A percentile compares a stretch with the other conserved stretches of the same genome.
Conservation (phyloP, 1,140 invertebrate species). For the Sitodiplosis mosellana region DNA sequence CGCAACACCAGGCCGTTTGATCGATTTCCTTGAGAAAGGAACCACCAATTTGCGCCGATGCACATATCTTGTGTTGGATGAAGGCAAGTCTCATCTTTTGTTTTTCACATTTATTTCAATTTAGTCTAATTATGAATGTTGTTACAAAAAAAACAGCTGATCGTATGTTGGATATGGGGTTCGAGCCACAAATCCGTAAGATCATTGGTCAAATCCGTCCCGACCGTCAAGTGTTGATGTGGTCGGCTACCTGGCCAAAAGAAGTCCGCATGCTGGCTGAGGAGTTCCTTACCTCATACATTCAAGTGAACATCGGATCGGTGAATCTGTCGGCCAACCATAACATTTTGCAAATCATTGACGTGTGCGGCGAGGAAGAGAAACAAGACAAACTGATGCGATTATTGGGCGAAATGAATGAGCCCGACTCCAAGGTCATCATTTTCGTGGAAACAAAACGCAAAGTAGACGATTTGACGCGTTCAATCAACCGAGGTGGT, state of each 20-base stretch:
- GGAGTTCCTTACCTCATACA: conserved; percentile 78
- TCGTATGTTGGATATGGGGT: conserved; percentile 98
- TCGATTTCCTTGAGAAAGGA: conserved; percentile 85
- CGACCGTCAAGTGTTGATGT: conserved; percentile 92
- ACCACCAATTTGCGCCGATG: conserved; percentile 76
- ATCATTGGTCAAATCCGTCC: conserved; percentile 91
- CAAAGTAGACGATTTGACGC: conserved; percentile 85
- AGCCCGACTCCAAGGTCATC: conserved; percentile 72
- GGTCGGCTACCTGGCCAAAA: conserved; percentile 97
- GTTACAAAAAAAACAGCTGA: no score
- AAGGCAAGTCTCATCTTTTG: conserved; percentile 23
- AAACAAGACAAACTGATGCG: conserved; percentile 76
- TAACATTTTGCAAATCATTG: conserved; percentile 90
- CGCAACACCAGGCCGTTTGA: conserved; percentile 86
- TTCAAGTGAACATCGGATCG: conserved; percentile 90
- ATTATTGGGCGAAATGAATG: conserved; percentile 70
- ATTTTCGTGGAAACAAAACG: conserved; percentile 97
- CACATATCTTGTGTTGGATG: conserved; percentile 91
- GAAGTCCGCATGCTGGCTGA: conserved; percentile 85
- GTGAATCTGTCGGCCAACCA: conserved; percentile 86
- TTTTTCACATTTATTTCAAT: no score
- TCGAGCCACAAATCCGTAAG: conserved; percentile 96
- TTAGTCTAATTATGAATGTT: no score
- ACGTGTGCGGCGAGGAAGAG: conserved; percentile 79
- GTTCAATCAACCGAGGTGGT: conserved; percentile 79